Base-by-base conservation (phyloP, 2,888 invertebrate genomes). In the Pyrrhosoma nymphula region DNA sequence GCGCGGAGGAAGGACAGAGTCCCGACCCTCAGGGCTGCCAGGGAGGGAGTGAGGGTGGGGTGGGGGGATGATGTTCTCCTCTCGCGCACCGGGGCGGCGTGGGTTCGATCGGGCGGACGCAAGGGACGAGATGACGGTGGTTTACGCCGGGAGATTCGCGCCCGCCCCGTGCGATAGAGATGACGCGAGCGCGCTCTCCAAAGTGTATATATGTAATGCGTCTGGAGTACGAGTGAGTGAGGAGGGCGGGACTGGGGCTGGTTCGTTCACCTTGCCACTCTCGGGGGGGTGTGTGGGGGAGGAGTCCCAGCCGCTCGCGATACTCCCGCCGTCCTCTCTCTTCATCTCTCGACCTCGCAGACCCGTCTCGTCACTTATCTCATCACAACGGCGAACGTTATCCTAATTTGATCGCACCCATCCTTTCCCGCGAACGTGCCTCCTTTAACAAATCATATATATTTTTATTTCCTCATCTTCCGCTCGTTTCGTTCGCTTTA, bases 251-350 rank as follows among this genome's bases (percentile, higher is more conserved):
- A 47, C 47, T 47, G 47, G 47, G 35, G 35, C 16, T 82, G 30
- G 82, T 82, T 82, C 82, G 82, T 82, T 82, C 82, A 82, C 82
- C 82, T 82, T 82, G 82, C 35, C 82, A 35, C 82, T 82, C 69
- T 35, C 23, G 47, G 47, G 47, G 69, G 35, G 20, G 6, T 60
- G 60, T 60, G 6, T 3, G 60, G 60, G 20, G 60, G 60, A 60
- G 60, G 35, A 82, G 35, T 35, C 47, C 47, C 8, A 23, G n/a
- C 69, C 6, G 2, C 18, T 60, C 60, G 60, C 18, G 69, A 69
- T 26, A 69, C 47, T 82, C 82, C 35, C 82, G 82, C 2, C 60
- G 10, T 47, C 47, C 47, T 47, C 47, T 47, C 47, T 47, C 47
- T 47, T 47, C 60, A 20, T 16, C 60, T 60, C 60, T 60, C 60